Conservation (phyloP, 2,888 invertebrate genomes). For the Chrysodeixis includens region DNA sequence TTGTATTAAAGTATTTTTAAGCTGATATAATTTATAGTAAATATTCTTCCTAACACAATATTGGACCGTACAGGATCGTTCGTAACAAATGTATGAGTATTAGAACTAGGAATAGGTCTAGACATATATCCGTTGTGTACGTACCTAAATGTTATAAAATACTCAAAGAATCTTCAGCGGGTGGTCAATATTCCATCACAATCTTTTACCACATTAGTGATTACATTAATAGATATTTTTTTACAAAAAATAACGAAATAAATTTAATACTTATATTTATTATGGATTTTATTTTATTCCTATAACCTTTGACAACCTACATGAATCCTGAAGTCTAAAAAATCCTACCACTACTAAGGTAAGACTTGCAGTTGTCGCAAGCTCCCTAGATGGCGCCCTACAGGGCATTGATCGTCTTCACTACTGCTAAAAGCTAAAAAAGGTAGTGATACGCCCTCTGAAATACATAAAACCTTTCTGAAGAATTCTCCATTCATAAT, state of each 20-base stretch:
- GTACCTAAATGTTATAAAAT: slow-evolving; percentile 65
- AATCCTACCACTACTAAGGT: background rate
- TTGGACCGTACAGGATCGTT: slow-evolving; percentile 34
- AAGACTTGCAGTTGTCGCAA: too few species aligned
- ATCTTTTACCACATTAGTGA: slow-evolving; percentile 84
- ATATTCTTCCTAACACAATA: slow-evolving; percentile 61
- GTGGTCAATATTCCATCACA: slow-evolving; percentile 84
- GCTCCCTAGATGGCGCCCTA: too few species aligned
- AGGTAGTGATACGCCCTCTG: too few species aligned
- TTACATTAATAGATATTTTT: slow-evolving; percentile 81
- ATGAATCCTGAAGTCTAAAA: background rate
- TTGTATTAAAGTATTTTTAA: slow-evolving; percentile 73
- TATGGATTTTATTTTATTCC: slow-evolving; percentile 57
- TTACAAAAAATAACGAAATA: slow-evolving; percentile 81
- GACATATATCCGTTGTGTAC: slow-evolving; percentile 42
- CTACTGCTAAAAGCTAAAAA: too few species aligned
- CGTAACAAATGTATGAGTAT: slow-evolving; percentile 54
- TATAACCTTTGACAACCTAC: slow-evolving; percentile 6
- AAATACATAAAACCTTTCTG: too few species aligned
- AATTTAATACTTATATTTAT: slow-evolving; percentile 74
- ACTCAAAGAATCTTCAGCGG: slow-evolving; percentile 75
- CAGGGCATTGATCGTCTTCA: too few species aligned
- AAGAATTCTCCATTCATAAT: too few species aligned
- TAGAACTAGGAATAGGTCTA: slow-evolving; percentile 44
- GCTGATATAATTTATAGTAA: slow-evolving; percentile 69